These are phyloP conservation scores for Margarornis squamiger DNA, from an alignment of 2,797 vertebrate species.

Conservation along the genomic window DNA sequence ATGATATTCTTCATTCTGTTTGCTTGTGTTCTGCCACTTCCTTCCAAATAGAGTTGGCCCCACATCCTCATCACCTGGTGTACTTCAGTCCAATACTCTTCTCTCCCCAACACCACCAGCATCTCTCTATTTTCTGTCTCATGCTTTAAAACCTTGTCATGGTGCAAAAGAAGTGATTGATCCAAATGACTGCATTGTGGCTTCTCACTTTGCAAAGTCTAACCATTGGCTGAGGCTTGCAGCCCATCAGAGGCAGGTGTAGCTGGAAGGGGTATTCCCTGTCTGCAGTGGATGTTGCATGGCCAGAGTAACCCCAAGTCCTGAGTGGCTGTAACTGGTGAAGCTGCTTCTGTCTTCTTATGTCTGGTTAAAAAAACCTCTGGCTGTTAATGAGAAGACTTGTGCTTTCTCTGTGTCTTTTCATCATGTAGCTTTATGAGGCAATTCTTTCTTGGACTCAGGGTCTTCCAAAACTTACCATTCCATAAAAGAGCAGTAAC, in stretches of 20 bases:
- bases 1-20: not conserved
- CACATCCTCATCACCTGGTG: fast-evolving
- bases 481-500: not conserved
- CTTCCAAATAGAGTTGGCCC: not conserved
- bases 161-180: not conserved
- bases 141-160: not conserved
- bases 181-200: not conserved
- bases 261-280: not conserved
- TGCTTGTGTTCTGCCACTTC: not conserved
- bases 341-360: not conserved
- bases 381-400: not conserved
- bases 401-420: not conserved
- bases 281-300: fast-evolving
- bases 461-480: not conserved
- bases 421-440: not conserved
- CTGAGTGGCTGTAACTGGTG: not conserved
- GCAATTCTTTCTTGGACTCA: not conserved
- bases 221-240: not conserved
- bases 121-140: not conserved
- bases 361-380: not conserved
- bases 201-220: not conserved
- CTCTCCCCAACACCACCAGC: not conserved
- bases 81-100: not conserved
- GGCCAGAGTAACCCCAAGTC: not conserved
- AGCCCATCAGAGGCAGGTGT: not conserved